A percentile compares a stretch with the other conserved stretches of the same genome.
Conservation (phyloP, 2,113 vertebrate genomes). For the Dasyornis broadbenti region DNA sequence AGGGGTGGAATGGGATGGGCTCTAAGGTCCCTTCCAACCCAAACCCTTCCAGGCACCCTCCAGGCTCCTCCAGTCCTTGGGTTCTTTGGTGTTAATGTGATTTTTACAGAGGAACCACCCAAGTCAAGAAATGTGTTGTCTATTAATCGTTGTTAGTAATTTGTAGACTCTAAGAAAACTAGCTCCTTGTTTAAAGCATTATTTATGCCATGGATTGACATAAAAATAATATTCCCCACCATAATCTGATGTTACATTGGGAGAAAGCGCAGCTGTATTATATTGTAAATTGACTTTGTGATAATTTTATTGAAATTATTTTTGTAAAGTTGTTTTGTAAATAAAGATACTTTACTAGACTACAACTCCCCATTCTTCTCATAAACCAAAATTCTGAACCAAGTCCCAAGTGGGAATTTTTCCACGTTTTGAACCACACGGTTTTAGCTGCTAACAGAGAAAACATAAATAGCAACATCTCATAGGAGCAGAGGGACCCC, state of each 20-base stretch:
- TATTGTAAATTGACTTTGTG: conserved; percentile 75
- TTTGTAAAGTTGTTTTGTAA: conserved; percentile 78
- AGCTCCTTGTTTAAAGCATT: conserved; percentile 36
- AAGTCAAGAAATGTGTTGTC: conserved; percentile 15
- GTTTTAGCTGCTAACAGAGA: neutral
- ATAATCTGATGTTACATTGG: conserved; percentile 20
- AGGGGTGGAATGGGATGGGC: neutral
- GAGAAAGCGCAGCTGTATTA: conserved; percentile 66
- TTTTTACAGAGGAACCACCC: neutral
- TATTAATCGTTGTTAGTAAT: conserved; percentile 5
- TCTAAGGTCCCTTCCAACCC: neutral
- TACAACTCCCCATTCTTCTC: neutral
- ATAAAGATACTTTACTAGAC: conserved; percentile 73
- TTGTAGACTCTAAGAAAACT: conserved; percentile 43
- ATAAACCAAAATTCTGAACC: neutral
- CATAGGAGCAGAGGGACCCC: neutral
- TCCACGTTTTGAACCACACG: neutral
- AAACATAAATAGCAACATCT: neutral
- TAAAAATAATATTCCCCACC: conserved; percentile 48
- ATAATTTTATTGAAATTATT: conserved; percentile 81
- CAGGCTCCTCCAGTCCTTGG: neutral
- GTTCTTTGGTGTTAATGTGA: neutral
- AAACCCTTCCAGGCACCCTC: neutral
- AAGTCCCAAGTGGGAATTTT: neutral
- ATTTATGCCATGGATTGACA: conserved; percentile 60